Percentiles rank a stretch among this genome's conserved stretches.
These are phyloP conservation scores for Liparis tanakae DNA, from an alignment of 2,797 vertebrate genomes.

Conservation along the genomic window DNA sequence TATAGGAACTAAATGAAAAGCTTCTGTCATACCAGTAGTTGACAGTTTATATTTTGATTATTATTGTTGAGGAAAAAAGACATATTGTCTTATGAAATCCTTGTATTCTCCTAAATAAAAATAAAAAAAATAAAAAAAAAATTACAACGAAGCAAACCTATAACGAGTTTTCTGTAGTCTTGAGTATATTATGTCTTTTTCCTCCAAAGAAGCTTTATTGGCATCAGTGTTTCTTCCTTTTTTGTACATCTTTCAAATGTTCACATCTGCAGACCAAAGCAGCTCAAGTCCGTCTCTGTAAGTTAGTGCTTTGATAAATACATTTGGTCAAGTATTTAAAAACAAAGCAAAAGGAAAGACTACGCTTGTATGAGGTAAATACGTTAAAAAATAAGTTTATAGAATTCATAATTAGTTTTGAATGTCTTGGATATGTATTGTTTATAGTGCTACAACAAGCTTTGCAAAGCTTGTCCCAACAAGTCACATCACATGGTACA, in stretches of 20 bases:
- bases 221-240: not conserved
- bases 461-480: not conserved
- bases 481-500: too few species aligned
- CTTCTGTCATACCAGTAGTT: not conserved
- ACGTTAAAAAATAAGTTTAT: too few species aligned
- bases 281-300: not conserved
- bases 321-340: not conserved
- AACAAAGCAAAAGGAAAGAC: constrained; percentile 4
- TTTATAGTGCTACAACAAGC: not conserved
- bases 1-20: not conserved
- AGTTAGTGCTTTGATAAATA: not conserved
- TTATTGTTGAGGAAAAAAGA: not conserved
- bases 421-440: not conserved
- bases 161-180: not conserved
- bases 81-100: not conserved
- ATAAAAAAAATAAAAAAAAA: not conserved
- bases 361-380: not conserved
- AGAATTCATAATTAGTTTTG: not conserved
- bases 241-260: not conserved
- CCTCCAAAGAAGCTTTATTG: not conserved
- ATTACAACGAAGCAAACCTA: not conserved
- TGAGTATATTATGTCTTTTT: not conserved
- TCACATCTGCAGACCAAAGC: not conserved
- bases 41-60: not conserved
- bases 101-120: not conserved